Percentiles rank a stretch among this genome's conserved stretches.
These are phyloP conservation scores for Frankliniella intonsa DNA, from an alignment of 2,888 invertebrate species.

Conservation along the genomic window DNA sequence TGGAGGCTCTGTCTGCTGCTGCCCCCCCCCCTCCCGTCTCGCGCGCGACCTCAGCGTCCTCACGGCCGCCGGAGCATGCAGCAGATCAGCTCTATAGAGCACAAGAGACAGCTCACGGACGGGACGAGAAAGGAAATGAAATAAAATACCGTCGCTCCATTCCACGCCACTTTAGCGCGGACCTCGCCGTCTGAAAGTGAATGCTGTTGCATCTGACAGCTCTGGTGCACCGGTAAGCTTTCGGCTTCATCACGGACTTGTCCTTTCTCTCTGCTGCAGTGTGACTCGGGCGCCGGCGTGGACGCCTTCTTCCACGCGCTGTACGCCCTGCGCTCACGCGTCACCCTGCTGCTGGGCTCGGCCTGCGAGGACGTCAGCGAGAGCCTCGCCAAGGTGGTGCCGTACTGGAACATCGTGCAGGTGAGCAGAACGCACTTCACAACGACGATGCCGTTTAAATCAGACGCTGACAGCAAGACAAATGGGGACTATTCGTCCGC, in stretches of 20 bases:
- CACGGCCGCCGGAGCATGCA: not conserved
- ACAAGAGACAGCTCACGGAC: too few species aligned
- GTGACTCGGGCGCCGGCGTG: slow-evolving; percentile 85
- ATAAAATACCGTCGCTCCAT: too few species aligned
- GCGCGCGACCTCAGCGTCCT: not conserved
- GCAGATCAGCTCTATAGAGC: too few species aligned
- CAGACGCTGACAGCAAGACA: too few species aligned
- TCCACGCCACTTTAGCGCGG: too few species aligned
- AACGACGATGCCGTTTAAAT: too few species aligned
- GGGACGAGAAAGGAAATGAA: too few species aligned
- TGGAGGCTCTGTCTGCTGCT: not conserved
- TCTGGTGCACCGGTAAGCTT: too few species aligned
- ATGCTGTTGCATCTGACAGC: too few species aligned
- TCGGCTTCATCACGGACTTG: not conserved
- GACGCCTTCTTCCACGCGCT: slow-evolving; percentile 89
- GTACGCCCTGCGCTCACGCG: slow-evolving; percentile 67
- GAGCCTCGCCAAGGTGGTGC: slow-evolving; percentile 83
- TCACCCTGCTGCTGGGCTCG: slow-evolving; percentile 80
- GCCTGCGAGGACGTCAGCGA: slow-evolving; percentile 89
- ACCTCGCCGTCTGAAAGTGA: too few species aligned
- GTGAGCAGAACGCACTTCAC: slow-evolving; percentile 47
- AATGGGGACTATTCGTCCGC: too few species aligned
- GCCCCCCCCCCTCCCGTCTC: not conserved
- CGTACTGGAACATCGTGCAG: slow-evolving; percentile 90
- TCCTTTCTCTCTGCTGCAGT: slow-evolving; percentile 54